Evolutionary conservation across 1,140 invertebrate genomes (phyloP), one percentile per base, ranked within the genome.

Genomic region (Aphis craccivora): DNA sequence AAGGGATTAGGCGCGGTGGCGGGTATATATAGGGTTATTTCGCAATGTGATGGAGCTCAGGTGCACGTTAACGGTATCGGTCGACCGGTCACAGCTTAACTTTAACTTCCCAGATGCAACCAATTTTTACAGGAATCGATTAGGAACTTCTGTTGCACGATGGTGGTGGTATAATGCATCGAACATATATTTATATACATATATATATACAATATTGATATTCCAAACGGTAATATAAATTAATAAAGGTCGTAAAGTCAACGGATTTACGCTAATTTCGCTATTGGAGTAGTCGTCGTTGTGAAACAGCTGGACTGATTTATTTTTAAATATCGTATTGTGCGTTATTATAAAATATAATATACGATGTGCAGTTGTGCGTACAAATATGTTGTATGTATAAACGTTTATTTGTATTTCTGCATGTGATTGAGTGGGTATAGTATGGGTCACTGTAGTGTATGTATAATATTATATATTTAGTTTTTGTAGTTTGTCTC

Each of bases 101-200:
- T 86, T 93, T 53, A 93, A 93, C 81, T 93, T 93, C n/a, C 81
- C 91, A 93, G 91, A 93, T 93, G 91, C 81, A 93, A 93, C 91
- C 91, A 93, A 93, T 93, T 93, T 93, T 93, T 93, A 86, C 91
- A 48, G 91, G 48, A 93, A 93, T 93, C 91, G 91, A 93, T 93
- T 93, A 93, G 91, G 91, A 93, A 86, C 81, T 84, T 86, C 91
- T 93, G 91, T 86, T 84, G 48, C 91, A 30, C 81, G 8, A 18
- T 37, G 43, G 18, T 25, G 7, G 22, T 11, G 11, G 86, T 48
- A 43, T 45, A 48, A 83, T 45, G 35, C 87, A 53, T 20, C 40
- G 83, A 18, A 11, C 4, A 76, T 76, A 86, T 43, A 86, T 25
- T 7, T 25, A 86, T 86, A 45, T 86, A 84, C 45, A 87, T 86